These are phyloP conservation scores for Rhagonycha lutea DNA, from an alignment of 2,888 invertebrate species.

Conservation along the genomic window DNA sequence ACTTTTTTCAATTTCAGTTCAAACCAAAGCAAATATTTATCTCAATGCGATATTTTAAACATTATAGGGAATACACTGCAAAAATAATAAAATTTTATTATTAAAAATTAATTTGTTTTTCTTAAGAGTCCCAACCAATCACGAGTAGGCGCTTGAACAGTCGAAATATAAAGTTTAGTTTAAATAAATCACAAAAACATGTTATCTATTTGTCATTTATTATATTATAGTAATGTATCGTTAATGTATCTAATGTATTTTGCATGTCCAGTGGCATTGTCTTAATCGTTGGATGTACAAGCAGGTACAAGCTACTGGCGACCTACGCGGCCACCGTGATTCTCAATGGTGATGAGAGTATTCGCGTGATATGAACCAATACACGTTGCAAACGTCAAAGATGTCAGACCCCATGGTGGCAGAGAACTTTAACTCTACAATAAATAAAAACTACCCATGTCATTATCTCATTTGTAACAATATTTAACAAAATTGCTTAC, in stretches of 20 bases:
- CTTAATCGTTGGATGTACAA: slow-evolving; percentile 29
- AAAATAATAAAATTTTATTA: no score
- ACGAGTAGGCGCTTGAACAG: neutral
- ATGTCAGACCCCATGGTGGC: slow-evolving; percentile 20
- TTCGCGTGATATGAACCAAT: slow-evolving; percentile 26
- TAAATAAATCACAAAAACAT: neutral
- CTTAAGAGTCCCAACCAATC: no score
- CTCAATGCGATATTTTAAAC: no score
- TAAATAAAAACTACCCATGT: slow-evolving; percentile 17
- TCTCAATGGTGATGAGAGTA: slow-evolving; percentile 25
- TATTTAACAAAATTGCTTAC: neutral
- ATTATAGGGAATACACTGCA: no score
- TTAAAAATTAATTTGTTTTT: no score
- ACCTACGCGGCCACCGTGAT: slow-evolving; percentile 29
- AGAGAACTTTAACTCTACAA: slow-evolving; percentile 9
- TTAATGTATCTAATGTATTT: neutral
- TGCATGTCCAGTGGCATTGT: slow-evolving; percentile 32
- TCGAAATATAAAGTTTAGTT: neutral
- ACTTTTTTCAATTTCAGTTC: no score
- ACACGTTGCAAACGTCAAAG: slow-evolving; percentile 21
- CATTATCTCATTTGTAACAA: slow-evolving; percentile 13
- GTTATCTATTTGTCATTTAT: neutral
- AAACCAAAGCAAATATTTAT: no score
- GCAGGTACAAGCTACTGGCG: slow-evolving; percentile 30
- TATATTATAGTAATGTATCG: neutral